phyloP scores from a whole-genome alignment of 2,797 vertebrate species.

The Chloroceryle amazona region DNA sequence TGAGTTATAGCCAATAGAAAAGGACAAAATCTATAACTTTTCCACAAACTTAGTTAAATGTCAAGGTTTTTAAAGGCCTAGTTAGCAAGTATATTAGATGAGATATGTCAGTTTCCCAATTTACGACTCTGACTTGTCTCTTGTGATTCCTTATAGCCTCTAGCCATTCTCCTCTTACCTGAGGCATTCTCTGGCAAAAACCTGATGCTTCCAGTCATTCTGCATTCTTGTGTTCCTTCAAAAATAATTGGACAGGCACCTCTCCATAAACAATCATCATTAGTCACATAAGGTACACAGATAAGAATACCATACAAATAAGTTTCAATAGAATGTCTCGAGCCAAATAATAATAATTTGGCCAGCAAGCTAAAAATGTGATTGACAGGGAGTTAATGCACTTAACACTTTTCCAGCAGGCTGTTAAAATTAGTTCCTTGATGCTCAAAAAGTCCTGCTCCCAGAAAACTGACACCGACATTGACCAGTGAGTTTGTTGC shows the following conservation, averaged over 20 bases:
- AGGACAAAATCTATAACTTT: slow-evolving; percentile 90
- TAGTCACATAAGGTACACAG: slow-evolving; percentile 84
- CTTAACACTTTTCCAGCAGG: slow-evolving; percentile 84
- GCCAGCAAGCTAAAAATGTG: slow-evolving; percentile 76
- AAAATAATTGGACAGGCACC: slow-evolving; percentile 99
- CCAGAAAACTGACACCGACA: slow-evolving; percentile 84
- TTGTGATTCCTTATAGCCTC: slow-evolving; percentile 95
- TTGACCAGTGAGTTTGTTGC: slow-evolving; percentile 87
- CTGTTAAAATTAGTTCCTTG: slow-evolving; percentile 82
- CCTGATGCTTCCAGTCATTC: slow-evolving; percentile 99
- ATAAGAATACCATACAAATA: slow-evolving; percentile 84
- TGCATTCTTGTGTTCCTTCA: slow-evolving; percentile 99
- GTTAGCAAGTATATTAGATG: slow-evolving; percentile 99
- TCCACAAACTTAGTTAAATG: slow-evolving; percentile 91
- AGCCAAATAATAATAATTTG: slow-evolving; percentile 86
- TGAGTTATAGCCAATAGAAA: slow-evolving; percentile 83
- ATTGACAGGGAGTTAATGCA: slow-evolving; percentile 88
- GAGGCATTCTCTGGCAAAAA: slow-evolving; percentile 96
- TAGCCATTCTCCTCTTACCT: slow-evolving; percentile 99
- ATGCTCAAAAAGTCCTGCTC: slow-evolving; percentile 85
- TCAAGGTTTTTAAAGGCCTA: slow-evolving; percentile 99
- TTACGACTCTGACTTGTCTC: slow-evolving; percentile 95
- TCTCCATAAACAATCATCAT: slow-evolving; percentile 94
- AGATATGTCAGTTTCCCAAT: slow-evolving; percentile 99
- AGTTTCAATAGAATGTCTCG: slow-evolving; percentile 82